phyloP scores from a whole-genome alignment of 2,113 vertebrate genomes.

The Mystacornis crossleyi region DNA sequence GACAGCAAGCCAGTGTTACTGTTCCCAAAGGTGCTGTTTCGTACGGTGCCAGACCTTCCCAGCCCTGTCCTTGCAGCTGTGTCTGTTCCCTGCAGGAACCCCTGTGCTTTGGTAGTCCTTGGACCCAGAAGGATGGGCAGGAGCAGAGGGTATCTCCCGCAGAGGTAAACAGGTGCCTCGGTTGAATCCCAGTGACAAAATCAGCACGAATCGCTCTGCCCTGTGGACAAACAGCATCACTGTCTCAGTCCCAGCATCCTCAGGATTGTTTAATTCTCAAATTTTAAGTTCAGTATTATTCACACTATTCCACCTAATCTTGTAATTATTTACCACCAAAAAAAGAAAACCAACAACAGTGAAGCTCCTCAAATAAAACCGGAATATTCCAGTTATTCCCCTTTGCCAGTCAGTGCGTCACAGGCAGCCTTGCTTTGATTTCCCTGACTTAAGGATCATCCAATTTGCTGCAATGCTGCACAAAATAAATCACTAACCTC shows the following conservation, averaged over 20 bases:
- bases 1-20: background rate
- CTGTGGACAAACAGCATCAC: background rate
- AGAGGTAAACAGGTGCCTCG: background rate
- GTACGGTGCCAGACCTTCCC: background rate
- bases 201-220: rapidly evolving
- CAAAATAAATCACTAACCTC: slow-evolving; percentile 47
- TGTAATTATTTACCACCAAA: background rate
- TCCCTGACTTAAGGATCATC: slow-evolving; percentile 8
- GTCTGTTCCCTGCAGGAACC: background rate
- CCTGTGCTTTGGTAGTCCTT: background rate
- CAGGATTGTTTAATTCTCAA: background rate
- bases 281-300: background rate
- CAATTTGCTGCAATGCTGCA: slow-evolving; percentile 37
- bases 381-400: background rate
- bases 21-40: background rate
- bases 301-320: background rate
- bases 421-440: slow-evolving; percentile 8
- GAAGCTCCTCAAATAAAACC: background rate
- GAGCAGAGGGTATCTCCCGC: background rate
- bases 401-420: background rate
- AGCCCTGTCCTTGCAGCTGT: background rate
- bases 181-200: background rate
- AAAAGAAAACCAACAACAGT: background rate
- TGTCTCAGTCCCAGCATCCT: background rate
- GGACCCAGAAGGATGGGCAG: background rate